Conservation (phyloP, 2,888 invertebrate genomes). For the Thereva nobilitata region DNA sequence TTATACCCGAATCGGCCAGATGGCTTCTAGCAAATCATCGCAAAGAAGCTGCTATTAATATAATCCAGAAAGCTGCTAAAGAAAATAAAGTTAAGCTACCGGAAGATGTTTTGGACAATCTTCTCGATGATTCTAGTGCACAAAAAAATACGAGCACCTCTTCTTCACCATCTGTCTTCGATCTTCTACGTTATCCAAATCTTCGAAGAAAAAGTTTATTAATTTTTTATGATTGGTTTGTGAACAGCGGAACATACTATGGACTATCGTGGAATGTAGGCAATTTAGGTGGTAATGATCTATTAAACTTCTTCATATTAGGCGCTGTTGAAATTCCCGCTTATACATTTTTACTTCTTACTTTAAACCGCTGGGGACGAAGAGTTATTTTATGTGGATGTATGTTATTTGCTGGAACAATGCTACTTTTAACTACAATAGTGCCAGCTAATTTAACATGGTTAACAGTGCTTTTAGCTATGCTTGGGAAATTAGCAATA, state of each 20-base stretch:
- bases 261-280: constrained; percentile 83
- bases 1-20: constrained; percentile 50
- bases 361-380: constrained; percentile 68
- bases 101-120: constrained; percentile 40
- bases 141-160: neutral
- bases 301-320: constrained; percentile 77
- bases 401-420: constrained; percentile 67
- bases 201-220: constrained; percentile 69
- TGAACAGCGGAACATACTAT: constrained; percentile 81
- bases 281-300: constrained; percentile 76
- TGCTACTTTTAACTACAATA: constrained; percentile 63
- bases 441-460: constrained; percentile 63
- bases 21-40: constrained; percentile 55
- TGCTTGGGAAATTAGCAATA: constrained; percentile 74
- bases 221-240: constrained; percentile 78
- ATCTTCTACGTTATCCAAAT: constrained; percentile 68
- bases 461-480: constrained; percentile 65
- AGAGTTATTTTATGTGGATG: constrained; percentile 69
- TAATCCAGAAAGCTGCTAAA: constrained; percentile 7
- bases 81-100: constrained; percentile 1
- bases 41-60: constrained; percentile 48
- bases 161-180: constrained; percentile 58
- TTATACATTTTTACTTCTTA: constrained; percentile 45
- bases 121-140: neutral
- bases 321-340: constrained; percentile 71